These are phyloP conservation scores for Haliclystus octoradiatus DNA, from an alignment of 30 jellyfish, hydroid and myxozoan genomes.

Conservation along the genomic window DNA sequence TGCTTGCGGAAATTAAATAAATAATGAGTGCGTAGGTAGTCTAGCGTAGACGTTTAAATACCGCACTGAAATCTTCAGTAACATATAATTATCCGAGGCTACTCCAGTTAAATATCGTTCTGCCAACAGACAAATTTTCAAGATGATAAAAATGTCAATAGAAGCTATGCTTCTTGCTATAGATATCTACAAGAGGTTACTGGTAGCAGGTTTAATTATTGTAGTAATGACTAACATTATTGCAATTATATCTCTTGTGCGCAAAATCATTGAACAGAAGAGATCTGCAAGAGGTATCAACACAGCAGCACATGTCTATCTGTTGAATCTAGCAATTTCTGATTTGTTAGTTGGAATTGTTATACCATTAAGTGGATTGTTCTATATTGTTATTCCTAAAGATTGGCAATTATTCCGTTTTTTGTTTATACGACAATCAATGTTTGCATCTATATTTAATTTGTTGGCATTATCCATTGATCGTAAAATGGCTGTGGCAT, in stretches of 20 bases:
- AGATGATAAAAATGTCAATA: too few relatives aligned
- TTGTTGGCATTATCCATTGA: conserved; percentile 41
- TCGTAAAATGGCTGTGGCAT: conserved; percentile 16
- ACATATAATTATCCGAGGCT: too few relatives aligned
- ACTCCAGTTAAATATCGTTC: too few relatives aligned
- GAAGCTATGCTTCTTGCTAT: too few relatives aligned
- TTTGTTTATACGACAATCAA: neutral
- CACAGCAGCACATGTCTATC: conserved; percentile 12
- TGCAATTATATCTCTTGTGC: neutral
- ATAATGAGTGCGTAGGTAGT: too few relatives aligned
- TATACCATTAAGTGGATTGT: neutral
- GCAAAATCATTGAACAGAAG: neutral
- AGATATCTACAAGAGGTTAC: too few relatives aligned
- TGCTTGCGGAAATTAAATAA: too few relatives aligned
- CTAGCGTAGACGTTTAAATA: too few relatives aligned
- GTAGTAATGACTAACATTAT: neutral
- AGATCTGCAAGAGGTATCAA: neutral
- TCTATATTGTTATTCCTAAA: neutral
- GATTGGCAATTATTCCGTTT: neutral
- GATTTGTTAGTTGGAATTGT: conserved; percentile 43
- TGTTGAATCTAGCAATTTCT: conserved; percentile 43
- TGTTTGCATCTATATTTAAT: conserved; percentile 18
- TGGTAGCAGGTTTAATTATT: too few relatives aligned
- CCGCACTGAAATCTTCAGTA: too few relatives aligned
- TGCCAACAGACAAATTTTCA: too few relatives aligned